Percentiles rank a stretch among this genome's conserved stretches.
These are phyloP conservation scores for Panopea generosa DNA, from an alignment of 2,888 invertebrate genomes.

Conservation along the genomic window DNA sequence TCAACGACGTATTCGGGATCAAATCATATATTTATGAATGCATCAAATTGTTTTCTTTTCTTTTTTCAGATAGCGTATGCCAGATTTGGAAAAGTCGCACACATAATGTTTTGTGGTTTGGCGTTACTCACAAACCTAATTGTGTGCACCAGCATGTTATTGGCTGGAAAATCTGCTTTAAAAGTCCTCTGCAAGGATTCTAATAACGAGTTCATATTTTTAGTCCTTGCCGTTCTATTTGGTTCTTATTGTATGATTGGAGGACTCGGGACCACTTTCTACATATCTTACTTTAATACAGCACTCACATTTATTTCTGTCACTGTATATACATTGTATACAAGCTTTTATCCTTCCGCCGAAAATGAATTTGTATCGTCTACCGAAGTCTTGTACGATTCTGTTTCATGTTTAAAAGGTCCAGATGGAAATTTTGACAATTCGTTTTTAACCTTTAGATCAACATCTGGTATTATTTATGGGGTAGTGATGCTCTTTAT, in stretches of 20 bases:
- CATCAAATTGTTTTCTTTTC: too few species aligned
- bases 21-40: too few species aligned
- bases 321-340: slow-evolving; percentile 68
- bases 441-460: slow-evolving; percentile 73
- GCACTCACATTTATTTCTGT: slow-evolving; percentile 76
- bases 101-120: slow-evolving; percentile 75
- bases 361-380: slow-evolving; percentile 52
- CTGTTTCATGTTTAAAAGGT: slow-evolving; percentile 66
- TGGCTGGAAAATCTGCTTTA: slow-evolving; percentile 73
- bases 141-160: slow-evolving; percentile 70
- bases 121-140: slow-evolving; percentile 77
- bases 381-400: slow-evolving; percentile 67
- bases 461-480: slow-evolving; percentile 73
- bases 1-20: too few species aligned
- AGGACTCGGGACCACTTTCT: slow-evolving; percentile 80
- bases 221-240: slow-evolving; percentile 76
- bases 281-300: slow-evolving; percentile 82
- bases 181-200: slow-evolving; percentile 68
- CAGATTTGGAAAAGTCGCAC: slow-evolving; percentile 75
- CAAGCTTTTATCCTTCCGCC: slow-evolving; percentile 57
- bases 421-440: slow-evolving; percentile 72
- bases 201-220: slow-evolving; percentile 74
- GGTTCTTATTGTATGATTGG: slow-evolving; percentile 79
- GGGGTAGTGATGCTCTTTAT: slow-evolving; percentile 70
- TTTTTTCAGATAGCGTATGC: slow-evolving; percentile 74